Percentiles rank a stretch among this genome's conserved stretches.
Evolutionary conservation across 2,113 vertebrate species (phyloP).

Genomic region (Chaetodon trifascialis): DNA sequence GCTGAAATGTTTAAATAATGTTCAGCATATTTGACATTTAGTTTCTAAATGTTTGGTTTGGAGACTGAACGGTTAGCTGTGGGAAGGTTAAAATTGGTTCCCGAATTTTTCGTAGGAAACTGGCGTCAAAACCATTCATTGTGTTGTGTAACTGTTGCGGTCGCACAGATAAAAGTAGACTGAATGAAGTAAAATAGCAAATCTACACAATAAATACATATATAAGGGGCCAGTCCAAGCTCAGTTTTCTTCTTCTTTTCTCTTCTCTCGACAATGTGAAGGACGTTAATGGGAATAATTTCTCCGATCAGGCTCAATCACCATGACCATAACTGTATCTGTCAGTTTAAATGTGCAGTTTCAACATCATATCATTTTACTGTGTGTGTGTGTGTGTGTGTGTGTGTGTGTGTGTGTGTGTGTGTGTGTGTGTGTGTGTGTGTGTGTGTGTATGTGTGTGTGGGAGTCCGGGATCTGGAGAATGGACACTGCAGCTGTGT

Average conservation of each 20-base stretch:
- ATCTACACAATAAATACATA: neutral
- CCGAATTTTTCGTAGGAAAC: neutral
- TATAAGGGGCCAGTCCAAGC: neutral
- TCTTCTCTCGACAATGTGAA: neutral
- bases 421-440: too few species aligned
- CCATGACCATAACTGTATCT: too few species aligned
- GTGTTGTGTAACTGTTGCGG: neutral
- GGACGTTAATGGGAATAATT: neutral
- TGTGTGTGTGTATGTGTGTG: too few species aligned
- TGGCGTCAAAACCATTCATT: neutral
- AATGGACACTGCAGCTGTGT: too few species aligned
- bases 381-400: too few species aligned
- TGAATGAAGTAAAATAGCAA: neutral
- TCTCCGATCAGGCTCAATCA: neutral
- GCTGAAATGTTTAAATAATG: neutral
- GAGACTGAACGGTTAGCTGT: neutral
- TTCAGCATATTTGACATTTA: constrained; percentile 10
- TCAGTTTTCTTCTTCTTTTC: neutral
- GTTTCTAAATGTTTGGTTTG: constrained; percentile 21
- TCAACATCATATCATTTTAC: too few species aligned
- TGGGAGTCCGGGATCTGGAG: too few species aligned
- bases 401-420: too few species aligned
- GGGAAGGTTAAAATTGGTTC: constrained; percentile 1
- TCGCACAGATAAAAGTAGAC: neutral
- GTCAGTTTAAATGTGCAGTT: too few species aligned